A percentile compares a stretch with the other conserved stretches of the same genome.
Evolutionary conservation across 1,140 invertebrate species (phyloP).

Genomic region (Panagrolaimus sp.): DNA sequence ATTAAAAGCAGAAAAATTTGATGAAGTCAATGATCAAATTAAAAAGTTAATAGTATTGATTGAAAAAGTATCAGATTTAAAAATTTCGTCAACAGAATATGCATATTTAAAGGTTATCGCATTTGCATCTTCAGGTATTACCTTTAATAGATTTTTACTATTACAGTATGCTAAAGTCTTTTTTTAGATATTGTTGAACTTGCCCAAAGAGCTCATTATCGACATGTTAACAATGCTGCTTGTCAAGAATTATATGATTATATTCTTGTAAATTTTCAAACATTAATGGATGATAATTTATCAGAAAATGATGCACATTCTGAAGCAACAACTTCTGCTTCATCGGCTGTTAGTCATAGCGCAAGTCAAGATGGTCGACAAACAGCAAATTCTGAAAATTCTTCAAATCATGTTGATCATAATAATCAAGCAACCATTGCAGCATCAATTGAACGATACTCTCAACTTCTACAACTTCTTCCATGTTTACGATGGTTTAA

Average conservation of each 20-base stretch:
- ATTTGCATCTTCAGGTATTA: conserved; percentile 59
- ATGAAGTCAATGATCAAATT: conserved; percentile 64
- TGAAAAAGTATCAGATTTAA: conserved; percentile 70
- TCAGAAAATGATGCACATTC: conserved; percentile 28
- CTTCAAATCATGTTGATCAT: not conserved
- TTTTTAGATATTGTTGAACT: conserved; percentile 23
- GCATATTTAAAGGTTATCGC: conserved; percentile 81
- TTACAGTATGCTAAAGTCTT: conserved; percentile 6
- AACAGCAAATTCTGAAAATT: conserved; percentile 10
- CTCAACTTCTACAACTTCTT: conserved; percentile 62
- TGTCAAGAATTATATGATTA: conserved; percentile 67
- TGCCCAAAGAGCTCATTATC: conserved; percentile 60
- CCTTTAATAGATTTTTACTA: conserved; percentile 62
- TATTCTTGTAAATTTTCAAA: conserved; percentile 60
- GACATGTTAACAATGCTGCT: conserved; percentile 70
- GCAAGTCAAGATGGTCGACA: not conserved
- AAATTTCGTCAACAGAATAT: conserved; percentile 74
- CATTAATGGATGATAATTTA: conserved; percentile 16
- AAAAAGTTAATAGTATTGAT: conserved; percentile 61
- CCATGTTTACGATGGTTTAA: conserved; percentile 73
- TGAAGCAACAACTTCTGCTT: conserved; percentile 19
- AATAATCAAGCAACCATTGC: conserved; percentile 14
- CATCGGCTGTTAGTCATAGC: conserved; percentile 11
- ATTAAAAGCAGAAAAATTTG: conserved; percentile 45
- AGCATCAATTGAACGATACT: conserved; percentile 35